Base-by-base conservation (phyloP, 1,140 invertebrate genomes). In the Musca vetustissima region DNA sequence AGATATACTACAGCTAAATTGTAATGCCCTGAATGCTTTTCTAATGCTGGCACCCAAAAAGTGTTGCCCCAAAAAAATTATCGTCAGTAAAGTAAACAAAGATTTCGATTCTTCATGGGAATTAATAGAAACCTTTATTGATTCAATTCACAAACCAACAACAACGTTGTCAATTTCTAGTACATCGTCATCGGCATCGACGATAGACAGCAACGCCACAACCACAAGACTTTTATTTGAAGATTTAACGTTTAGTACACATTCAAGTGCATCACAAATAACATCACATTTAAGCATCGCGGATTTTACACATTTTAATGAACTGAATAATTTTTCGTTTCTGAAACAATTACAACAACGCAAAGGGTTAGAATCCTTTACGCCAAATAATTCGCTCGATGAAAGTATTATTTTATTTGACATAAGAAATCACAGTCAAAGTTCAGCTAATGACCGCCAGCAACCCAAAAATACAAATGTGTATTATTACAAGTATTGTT, bases 321-420 rank as follows among this genome's bases (percentile, higher is more conserved):
- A 59, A 61, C 1, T n/a, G n/a, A n/a, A 8, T 28, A 28, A 3
- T 61, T 53, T 47, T 21, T 53, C 67, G 21, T 69, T 64, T 53
- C 61, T 69, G 17, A 28, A 32, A 24, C 59, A 64, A 32, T 32
- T 69, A 64, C 48, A 69, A 21, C 47, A 36, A 17, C 24, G 52
- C 8, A 15, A 52, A 17, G 36, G 24, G 32, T 50, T 32, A 36
- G 17, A 53, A 43, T 4, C 11, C 6, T 43, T 49, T 9, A 17
- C 14, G 13, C n/a, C n/a, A n/a, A 25, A 67, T 36, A 48, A 11
- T 13, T 21, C 13, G 11, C 19, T 48, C 2, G n/a, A 52, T 61
- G 76, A 80, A 53, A 80, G 76, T 59, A 77, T 80, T 48, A 74
- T 80, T 15, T 71, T 80, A 43, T 80, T 80, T 49, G 76, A 80